Base-by-base conservation (phyloP, 2,888 invertebrate genomes). In the Theodoxus fluviatilis region DNA sequence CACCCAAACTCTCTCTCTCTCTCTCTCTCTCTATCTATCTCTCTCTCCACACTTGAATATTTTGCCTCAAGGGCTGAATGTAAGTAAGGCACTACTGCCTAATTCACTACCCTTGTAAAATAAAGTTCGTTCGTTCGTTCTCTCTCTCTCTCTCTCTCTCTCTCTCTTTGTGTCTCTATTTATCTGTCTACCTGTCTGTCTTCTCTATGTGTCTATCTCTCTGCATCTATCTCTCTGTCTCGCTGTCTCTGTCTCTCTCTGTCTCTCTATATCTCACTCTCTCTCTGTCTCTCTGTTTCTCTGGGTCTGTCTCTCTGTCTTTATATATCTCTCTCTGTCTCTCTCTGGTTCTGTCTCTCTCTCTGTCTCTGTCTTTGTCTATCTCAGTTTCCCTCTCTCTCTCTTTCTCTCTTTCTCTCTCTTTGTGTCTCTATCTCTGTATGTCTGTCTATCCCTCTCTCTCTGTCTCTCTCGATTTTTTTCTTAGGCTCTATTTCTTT, bases 381-480 rank as follows among this genome's bases (percentile, higher is more conserved):
- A 64, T 28, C 28, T 37, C 37, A 22, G 38, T 38, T 64, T 37
- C 64, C 38, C 6, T 38, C 38, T 22, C 64, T 25, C 12, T 4
- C 22, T 40, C 9, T 18, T 18, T n/a, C 37, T 61, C 6, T 33
- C 25, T 61, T 9, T 31, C 9, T 15, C 9, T 25, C 15, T 61
- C 3, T 9, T 61, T 15, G 3, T 38, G 38, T 38, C 43, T 28
- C 43, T 43, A 18, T 33, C 33, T 3, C 15, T 7, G 22, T 3
- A 25, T 43, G 28, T 65, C 43, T 43, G 9, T 43, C 47, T 65
- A 40, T 43, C 43, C 22, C 43, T 65, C 65, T 35, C 37, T 28
- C 43, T 65, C 65, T 38, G 35, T 67, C 67, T 67, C 67, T 67
- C 67, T 67, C 52, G 49, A 49, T 67, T 31, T 67, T 52, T 49